A percentile compares a stretch with the other conserved stretches of the same genome.
These are phyloP conservation scores for Eutrigla gurnardus DNA, from an alignment of 2,797 vertebrate species.

Conservation along the genomic window DNA sequence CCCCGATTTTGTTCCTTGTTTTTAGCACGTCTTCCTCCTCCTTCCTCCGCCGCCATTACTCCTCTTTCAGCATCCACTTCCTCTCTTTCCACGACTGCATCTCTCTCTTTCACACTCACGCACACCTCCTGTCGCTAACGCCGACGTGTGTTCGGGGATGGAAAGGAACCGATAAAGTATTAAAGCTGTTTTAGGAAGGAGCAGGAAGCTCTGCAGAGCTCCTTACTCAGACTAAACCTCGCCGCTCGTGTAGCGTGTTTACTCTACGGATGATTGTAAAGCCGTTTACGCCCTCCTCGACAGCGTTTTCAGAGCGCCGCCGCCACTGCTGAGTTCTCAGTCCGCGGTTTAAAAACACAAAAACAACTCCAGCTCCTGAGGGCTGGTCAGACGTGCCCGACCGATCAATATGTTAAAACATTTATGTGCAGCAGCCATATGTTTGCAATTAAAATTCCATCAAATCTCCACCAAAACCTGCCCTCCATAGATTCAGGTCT, in stretches of 20 bases:
- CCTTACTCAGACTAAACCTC: constrained; percentile 59
- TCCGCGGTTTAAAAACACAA: constrained; percentile 15
- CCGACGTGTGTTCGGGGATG: constrained; percentile 16
- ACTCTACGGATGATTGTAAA: constrained; percentile 71
- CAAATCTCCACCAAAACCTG: constrained; percentile 52
- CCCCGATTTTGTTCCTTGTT: constrained; percentile 45
- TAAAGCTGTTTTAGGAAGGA: constrained; percentile 46
- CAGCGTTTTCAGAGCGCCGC: constrained; percentile 34
- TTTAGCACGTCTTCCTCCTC: constrained; percentile 35
- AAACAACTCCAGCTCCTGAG: constrained; percentile 36
- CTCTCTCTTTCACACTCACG: constrained; percentile 17
- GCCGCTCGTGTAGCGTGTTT: constrained; percentile 72
- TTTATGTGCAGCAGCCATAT: constrained; percentile 68
- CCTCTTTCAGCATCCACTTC: constrained; percentile 29
- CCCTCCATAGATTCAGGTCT: constrained; percentile 56
- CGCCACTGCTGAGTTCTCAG: constrained; percentile 35
- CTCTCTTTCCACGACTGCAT: constrained; percentile 13
- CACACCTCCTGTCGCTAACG: constrained; percentile 28
- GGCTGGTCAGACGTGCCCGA: constrained; percentile 28
- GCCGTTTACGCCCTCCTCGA: constrained; percentile 62
- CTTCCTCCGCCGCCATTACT: constrained; percentile 5
- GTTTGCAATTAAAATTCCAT: constrained; percentile 76
- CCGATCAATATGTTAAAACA: constrained; percentile 75
- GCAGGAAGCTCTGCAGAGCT: constrained; percentile 30
- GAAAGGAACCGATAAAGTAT: constrained; percentile 43